Percentiles rank a stretch among this genome's conserved stretches.
Conservation (phyloP, 2,797 vertebrate genomes). For the Crocodylus rhombifer region DNA sequence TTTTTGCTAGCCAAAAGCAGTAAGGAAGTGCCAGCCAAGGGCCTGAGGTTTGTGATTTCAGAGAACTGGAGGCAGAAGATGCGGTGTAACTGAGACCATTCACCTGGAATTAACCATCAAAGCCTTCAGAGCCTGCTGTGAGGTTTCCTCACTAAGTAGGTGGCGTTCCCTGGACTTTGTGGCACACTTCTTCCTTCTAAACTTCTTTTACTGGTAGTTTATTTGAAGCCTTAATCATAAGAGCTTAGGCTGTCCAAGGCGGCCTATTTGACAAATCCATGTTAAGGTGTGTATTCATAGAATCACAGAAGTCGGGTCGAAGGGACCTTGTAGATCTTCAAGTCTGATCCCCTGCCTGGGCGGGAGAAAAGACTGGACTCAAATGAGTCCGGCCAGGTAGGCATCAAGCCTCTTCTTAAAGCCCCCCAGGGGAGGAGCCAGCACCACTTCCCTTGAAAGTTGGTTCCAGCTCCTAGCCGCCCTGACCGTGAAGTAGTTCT, state of each 20-base stretch:
- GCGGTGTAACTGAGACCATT: background rate
- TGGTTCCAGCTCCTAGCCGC: too few species aligned
- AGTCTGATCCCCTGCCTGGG: too few species aligned
- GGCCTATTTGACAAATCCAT: background rate
- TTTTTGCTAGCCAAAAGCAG: background rate
- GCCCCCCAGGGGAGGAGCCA: too few species aligned
- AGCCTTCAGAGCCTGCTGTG: conserved; percentile 30
- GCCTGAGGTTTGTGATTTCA: background rate
- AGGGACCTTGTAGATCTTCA: too few species aligned
- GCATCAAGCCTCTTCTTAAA: too few species aligned
- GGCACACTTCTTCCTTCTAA: conserved; percentile 59
- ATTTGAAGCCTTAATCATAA: conserved; percentile 33
- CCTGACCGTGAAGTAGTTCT: too few species aligned
- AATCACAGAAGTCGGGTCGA: too few species aligned
- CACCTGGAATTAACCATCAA: conserved; percentile 32
- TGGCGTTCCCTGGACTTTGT: conserved; percentile 59
- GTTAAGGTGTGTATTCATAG: background rate
- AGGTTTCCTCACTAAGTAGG: conserved; percentile 7
- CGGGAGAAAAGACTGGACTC: too few species aligned
- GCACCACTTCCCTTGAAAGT: too few species aligned
- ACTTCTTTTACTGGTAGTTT: conserved; percentile 55
- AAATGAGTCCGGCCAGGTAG: too few species aligned
- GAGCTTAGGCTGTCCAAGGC: background rate
- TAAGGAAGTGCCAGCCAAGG: background rate
- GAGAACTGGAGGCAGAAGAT: background rate